Base-by-base conservation (phyloP, 2,113 vertebrate genomes). In the Sclerurus mexicanus region DNA sequence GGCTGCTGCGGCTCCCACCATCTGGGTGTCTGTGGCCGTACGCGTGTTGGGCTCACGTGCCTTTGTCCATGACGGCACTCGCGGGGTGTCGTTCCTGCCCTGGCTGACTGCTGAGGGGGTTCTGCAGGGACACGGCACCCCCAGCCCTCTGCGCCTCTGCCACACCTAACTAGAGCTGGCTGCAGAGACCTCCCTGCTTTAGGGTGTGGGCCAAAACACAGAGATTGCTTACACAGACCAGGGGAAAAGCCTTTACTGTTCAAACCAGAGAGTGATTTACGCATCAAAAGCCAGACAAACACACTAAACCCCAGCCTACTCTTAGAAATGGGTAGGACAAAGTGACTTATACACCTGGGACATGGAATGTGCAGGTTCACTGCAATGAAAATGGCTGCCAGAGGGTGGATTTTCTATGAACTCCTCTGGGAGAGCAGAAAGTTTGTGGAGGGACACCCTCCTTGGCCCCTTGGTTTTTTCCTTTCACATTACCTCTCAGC, bases 1-100 rank as follows among this genome's bases (percentile, higher is more conserved):
- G 58, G 69, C 85, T 22, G 9, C 9, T 6, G 64, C 66, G 69
- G 87, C 50, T 79, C 71, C 66, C 4, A 2, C 35, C 52, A 13
- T 24, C 35, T 18, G 40, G 12, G 59, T 35, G 30, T 81, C 80
- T 62, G 33, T 47, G 75, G 50, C 37, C 10, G 0, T 12, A 4
- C 0, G 0, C 0, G 2, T 5, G 5, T 6, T 22, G 37, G 28
- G 14, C 47, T 82, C 52, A 4, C 6, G 1, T 0, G 0, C 35
- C 15, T 42, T 7, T 2, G 1, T 15, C 67, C 63, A 2, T 14
- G 18, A 30, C 44, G 33, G 77, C 63, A 2, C 33, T 59, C 18
- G 33, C 39, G 10, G 63, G 22, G 28, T 0, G 0, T 12, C 1
- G 5, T 14, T 74, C 82, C 8, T 52, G 25, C 3, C 56, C 66